Evolutionary conservation across 2,113 vertebrate genomes (phyloP).

Genomic region (Syrmaticus mikado): DNA sequence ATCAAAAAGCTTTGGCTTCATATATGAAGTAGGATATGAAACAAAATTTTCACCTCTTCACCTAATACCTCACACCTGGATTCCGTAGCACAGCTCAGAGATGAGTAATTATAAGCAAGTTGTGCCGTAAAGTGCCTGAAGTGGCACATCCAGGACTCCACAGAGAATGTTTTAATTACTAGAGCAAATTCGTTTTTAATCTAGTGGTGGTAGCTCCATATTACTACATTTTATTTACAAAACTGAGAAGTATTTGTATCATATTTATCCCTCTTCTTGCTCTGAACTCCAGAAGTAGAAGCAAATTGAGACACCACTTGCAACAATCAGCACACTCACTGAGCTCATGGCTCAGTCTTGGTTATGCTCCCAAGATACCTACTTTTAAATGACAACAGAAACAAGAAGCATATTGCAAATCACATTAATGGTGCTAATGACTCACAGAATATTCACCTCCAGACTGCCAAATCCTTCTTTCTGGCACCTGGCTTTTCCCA

Average conservation of each 20-base stretch:
- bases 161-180: background rate
- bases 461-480: background rate
- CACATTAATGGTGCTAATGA: background rate
- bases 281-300: background rate
- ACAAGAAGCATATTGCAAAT: background rate
- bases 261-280: background rate
- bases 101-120: background rate
- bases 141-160: background rate
- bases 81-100: background rate
- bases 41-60: background rate
- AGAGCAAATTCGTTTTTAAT: background rate
- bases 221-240: background rate
- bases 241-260: background rate
- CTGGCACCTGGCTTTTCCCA: background rate
- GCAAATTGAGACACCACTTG: background rate
- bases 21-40: background rate
- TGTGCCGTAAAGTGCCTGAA: background rate
- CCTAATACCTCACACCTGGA: background rate
- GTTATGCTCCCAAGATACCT: background rate
- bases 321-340: fast-evolving
- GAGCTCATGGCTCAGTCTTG: background rate
- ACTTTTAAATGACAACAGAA: background rate
- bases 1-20: background rate
- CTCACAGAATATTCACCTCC: background rate
- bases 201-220: background rate